Percentiles rank a stretch among this genome's conserved stretches.
Conservation (phyloP, 1,140 invertebrate species). For the Thaumatotibia leucotreta region DNA sequence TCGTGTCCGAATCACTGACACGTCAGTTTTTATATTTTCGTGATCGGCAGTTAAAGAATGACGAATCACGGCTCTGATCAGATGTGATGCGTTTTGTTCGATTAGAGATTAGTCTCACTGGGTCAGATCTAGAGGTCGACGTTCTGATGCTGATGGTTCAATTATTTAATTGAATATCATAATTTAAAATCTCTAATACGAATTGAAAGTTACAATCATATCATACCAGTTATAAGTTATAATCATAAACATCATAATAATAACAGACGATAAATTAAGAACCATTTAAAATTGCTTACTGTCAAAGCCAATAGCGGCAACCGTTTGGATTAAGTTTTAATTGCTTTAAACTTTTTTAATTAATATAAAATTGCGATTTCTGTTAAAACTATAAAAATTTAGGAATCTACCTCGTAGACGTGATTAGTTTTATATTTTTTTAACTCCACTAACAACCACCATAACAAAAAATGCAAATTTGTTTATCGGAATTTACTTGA, state of each 20-base stretch:
- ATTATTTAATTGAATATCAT: conserved; percentile 11
- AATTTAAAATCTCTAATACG: neutral
- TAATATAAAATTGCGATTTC: no score
- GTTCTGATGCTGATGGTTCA: conserved; percentile 7
- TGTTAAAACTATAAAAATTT: no score
- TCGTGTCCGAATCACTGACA: conserved; percentile 54
- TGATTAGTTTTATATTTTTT: no score
- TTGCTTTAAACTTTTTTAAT: neutral
- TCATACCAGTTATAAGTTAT: neutral
- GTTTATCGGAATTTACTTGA: neutral
- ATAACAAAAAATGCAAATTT: no score
- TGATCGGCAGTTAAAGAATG: conserved; percentile 58
- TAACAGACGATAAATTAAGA: conserved; percentile 2
- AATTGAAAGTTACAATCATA: conserved; percentile 10
- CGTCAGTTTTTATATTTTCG: conserved; percentile 55
- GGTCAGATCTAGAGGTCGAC: conserved; percentile 22
- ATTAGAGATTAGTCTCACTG: conserved; percentile 16
- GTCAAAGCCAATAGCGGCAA: neutral
- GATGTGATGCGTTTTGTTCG: conserved; percentile 27
- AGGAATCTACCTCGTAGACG: no score
- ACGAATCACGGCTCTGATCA: conserved; percentile 58
- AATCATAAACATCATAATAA: conserved; percentile 12
- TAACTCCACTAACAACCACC: no score
- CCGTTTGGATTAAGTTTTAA: neutral
- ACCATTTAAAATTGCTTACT: conserved; percentile 6